Evolutionary conservation across 2,797 vertebrate species (phyloP), one percentile per base, ranked within the genome.

Genomic region (Paramormyrops hopkinsi): DNA sequence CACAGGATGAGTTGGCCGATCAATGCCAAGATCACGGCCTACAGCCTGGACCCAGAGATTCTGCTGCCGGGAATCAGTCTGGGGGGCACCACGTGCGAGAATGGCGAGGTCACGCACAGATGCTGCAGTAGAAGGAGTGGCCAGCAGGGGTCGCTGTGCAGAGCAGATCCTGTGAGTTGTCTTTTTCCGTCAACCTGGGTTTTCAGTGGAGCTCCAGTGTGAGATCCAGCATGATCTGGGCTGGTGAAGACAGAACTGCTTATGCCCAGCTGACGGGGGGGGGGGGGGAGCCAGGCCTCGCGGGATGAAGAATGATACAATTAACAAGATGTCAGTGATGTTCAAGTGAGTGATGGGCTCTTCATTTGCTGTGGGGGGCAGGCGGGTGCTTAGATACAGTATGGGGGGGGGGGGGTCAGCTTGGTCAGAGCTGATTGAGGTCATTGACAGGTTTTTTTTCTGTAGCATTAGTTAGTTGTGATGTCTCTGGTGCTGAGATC

Each of bases 231-330:
- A 14, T 29, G 25, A 65, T 65, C 59, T 25, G 59, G 59, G 6
- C 59, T 0, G 22, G 22, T 29, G 25, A 69, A 69, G 25, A 2
- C 65, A 73, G 29, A 73, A 37, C 12, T 17, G 65, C 25, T 17
- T 73, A 73, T 37, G 2, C 11, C 65, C 12, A 14, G 65, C 41
- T 82, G 17, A 82, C 3, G 8, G 19, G 19, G 73, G 48, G 9
- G 33, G 17, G 33, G 73, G 37, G 5, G 9, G 87, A 88, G 90
- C 76, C 69, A 73, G 91, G 73, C 54, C 89, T 89, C 88, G 33
- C 51, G 90, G 90, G 90, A 94, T 94, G 94, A 96, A 93, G 93
- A 95, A 95, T 93, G 91, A 94, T 91, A 93, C 93, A 94, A 96
- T 95, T 95, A 95, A 94, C 93, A 85, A 83, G 93, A 85, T 90